These are phyloP conservation scores for Phoebastria nigripes DNA, from an alignment of 2,797 vertebrate species.

Conservation along the genomic window DNA sequence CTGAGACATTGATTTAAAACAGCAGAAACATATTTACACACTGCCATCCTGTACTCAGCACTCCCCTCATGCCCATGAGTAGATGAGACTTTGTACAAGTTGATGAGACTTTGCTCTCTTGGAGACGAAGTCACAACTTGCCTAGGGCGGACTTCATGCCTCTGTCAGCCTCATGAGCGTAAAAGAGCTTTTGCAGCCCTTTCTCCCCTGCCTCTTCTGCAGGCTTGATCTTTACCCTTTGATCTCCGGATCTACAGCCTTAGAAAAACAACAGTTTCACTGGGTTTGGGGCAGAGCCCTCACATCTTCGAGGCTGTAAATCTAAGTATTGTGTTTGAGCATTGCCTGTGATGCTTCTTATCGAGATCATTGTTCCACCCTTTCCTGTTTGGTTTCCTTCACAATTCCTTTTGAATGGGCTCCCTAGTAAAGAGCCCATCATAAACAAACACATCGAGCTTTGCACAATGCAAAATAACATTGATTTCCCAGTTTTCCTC, in stretches of 20 bases:
- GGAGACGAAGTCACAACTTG: not conserved
- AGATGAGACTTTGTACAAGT: not conserved
- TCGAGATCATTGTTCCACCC: conserved; percentile 61
- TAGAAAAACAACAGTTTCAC: conserved; percentile 44
- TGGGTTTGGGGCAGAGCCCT: not conserved
- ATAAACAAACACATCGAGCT: conserved; percentile 51
- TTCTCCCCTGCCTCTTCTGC: not conserved
- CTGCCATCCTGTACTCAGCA: not conserved
- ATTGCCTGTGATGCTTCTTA: conserved; percentile 56
- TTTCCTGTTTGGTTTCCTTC: conserved; percentile 68
- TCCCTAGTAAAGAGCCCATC: conserved; percentile 33
- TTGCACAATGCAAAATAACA: conserved; percentile 45
- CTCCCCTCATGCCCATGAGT: not conserved
- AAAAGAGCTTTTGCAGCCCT: not conserved
- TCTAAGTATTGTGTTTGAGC: conserved; percentile 61
- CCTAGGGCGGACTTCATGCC: not conserved
- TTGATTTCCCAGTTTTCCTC: conserved; percentile 50
- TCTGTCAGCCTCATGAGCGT: not conserved
- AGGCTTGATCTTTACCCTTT: conserved; percentile 49
- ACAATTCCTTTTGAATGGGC: conserved; percentile 60
- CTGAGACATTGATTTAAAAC: not conserved
- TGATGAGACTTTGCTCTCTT: not conserved
- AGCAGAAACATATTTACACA: not conserved
- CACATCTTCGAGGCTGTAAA: conserved; percentile 58
- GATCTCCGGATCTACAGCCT: conserved; percentile 40